Evolutionary conservation across 1,140 invertebrate genomes (phyloP).

Genomic region (Cylas formicarius): DNA sequence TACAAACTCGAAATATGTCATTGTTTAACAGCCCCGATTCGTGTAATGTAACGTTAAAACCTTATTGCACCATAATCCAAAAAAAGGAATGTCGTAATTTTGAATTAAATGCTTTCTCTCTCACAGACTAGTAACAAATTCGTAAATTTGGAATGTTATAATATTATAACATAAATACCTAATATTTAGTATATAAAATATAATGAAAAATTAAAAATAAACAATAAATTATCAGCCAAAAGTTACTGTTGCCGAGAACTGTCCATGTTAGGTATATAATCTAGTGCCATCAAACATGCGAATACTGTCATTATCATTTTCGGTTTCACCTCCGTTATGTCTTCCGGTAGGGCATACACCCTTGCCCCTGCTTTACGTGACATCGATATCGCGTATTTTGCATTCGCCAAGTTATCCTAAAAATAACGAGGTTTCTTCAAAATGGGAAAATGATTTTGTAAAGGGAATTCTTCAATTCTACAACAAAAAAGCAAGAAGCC

Average conservation of each 20-base stretch:
- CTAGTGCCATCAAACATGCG: slow-evolving; percentile 95
- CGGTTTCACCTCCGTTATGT: slow-evolving; percentile 95
- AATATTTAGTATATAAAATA: slow-evolving; percentile 16
- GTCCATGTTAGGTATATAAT: slow-evolving; percentile 86
- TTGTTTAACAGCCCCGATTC: slow-evolving; percentile 8
- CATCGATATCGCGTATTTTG: slow-evolving; percentile 98
- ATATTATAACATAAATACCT: slow-evolving; percentile 14
- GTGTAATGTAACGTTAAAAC: slow-evolving; percentile 6
- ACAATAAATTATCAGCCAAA: slow-evolving; percentile 17
- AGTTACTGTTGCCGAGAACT: slow-evolving; percentile 29
- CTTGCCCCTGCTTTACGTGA: slow-evolving; percentile 93
- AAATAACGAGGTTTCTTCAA: slow-evolving; percentile 36
- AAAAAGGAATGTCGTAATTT: slow-evolving; percentile 18
- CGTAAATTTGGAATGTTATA: slow-evolving; percentile 19
- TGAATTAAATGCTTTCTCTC: slow-evolving; percentile 23
- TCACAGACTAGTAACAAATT: slow-evolving; percentile 20
- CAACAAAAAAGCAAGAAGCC: no score
- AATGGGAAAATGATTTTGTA: no score
- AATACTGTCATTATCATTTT: slow-evolving; percentile 99
- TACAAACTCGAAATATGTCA: slow-evolving; percentile 7
- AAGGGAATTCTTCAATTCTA: no score
- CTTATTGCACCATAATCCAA: slow-evolving; percentile 25
- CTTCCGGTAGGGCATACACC: slow-evolving; percentile 98
- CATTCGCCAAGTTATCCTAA: slow-evolving; percentile 90
- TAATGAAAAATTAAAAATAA: slow-evolving; percentile 14